These are phyloP conservation scores for Chloromyia formosa DNA, from an alignment of 2,888 invertebrate genomes.

Conservation along the genomic window DNA sequence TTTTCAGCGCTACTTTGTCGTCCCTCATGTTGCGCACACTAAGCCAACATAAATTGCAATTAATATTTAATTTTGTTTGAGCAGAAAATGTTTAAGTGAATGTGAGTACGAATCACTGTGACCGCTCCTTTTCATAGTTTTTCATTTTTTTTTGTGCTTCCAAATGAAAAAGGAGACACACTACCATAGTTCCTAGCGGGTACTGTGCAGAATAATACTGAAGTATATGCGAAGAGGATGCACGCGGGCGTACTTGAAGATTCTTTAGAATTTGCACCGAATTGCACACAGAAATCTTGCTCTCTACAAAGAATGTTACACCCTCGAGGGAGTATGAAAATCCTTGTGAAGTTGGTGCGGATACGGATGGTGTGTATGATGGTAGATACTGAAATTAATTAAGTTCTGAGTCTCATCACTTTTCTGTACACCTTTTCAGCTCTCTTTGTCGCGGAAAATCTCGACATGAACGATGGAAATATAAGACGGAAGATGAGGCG, in stretches of 20 bases:
- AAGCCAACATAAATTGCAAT: constrained; percentile 46
- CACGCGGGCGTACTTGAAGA: constrained; percentile 8
- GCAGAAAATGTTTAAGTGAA: constrained; percentile 29
- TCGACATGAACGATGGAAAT: not conserved
- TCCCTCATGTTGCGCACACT: constrained; percentile 12
- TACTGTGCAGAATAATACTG: not conserved
- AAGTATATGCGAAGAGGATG: not conserved
- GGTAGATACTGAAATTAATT: constrained; percentile 32
- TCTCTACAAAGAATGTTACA: constrained; percentile 10
- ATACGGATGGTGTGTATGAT: constrained; percentile 6
- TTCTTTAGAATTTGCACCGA: constrained; percentile 8
- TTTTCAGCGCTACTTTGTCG: constrained; percentile 27
- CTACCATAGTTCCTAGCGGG: not conserved
- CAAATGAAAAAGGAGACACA: not conserved
- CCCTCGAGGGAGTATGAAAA: constrained; percentile 10
- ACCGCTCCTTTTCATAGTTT: no score
- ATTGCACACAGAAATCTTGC: not conserved
- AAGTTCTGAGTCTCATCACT: constrained; percentile 29
- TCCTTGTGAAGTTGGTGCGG: not conserved
- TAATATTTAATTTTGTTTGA: constrained; percentile 47
- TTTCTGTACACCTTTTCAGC: constrained; percentile 23
- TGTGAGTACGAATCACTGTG: not conserved
- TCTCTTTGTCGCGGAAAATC: not conserved
- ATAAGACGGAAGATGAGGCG: not conserved
- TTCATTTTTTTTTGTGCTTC: no score